Percentiles rank a stretch among this genome's conserved stretches.
These are phyloP conservation scores for Unio delphinus DNA, from an alignment of 2,888 invertebrate genomes.

Conservation along the genomic window DNA sequence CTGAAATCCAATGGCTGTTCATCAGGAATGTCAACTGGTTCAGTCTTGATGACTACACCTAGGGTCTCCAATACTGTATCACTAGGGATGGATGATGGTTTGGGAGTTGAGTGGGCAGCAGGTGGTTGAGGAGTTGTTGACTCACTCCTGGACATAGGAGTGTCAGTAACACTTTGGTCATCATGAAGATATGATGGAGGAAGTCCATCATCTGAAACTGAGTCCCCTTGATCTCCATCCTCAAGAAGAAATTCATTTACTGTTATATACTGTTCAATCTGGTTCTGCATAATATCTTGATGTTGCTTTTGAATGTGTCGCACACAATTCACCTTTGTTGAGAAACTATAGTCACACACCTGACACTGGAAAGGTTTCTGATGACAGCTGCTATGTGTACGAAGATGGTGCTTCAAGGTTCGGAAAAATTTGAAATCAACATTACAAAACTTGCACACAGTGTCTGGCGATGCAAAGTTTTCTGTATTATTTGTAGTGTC, in stretches of 20 bases:
- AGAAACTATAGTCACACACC: slow-evolving; percentile 69
- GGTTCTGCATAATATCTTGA: slow-evolving; percentile 51
- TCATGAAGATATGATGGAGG: slow-evolving; percentile 22
- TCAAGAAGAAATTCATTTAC: slow-evolving; percentile 41
- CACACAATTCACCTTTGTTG: slow-evolving; percentile 70
- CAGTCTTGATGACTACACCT: slow-evolving; percentile 31
- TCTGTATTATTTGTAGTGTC: slow-evolving; percentile 36
- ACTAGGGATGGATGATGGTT: slow-evolving; percentile 1
- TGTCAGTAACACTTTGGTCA: slow-evolving; percentile 18
- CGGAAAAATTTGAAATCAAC: slow-evolving; percentile 71
- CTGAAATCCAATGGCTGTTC: slow-evolving; percentile 65
- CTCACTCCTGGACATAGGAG: slow-evolving; percentile 13
- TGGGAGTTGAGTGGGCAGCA: slow-evolving; percentile 43
- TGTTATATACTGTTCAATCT: slow-evolving; percentile 56
- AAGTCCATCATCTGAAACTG: slow-evolving; percentile 40
- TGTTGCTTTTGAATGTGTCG: slow-evolving; percentile 71
- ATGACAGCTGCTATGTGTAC: slow-evolving; percentile 66
- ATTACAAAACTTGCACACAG: slow-evolving; percentile 72
- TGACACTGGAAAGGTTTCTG: slow-evolving; percentile 70
- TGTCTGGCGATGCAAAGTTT: slow-evolving; percentile 64
- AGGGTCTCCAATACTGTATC: slow-evolving; percentile 7
- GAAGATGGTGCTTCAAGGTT: slow-evolving; percentile 71
- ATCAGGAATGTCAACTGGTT: slow-evolving; percentile 28
- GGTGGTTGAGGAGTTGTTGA: slow-evolving; percentile 35
- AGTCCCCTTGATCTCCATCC: slow-evolving; percentile 26